Conservation (phyloP, 2,888 invertebrate species). For the Raillietiella orientalis region DNA sequence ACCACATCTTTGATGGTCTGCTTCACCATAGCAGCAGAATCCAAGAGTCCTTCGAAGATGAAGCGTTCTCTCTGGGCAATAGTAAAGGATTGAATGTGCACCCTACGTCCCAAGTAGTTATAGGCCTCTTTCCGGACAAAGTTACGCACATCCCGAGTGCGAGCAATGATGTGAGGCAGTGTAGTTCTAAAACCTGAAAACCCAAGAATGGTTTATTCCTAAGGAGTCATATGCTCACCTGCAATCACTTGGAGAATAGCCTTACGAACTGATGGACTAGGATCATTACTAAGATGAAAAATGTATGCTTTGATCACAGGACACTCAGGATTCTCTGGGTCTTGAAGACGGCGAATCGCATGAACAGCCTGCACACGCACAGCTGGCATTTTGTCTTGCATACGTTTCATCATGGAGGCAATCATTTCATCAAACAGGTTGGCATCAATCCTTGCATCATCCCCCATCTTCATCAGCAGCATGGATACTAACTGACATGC, state of each 20-base stretch:
- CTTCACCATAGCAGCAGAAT: slow-evolving; percentile 19
- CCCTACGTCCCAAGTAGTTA: slow-evolving; percentile 16
- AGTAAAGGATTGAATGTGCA: slow-evolving; percentile 22
- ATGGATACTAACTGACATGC: slow-evolving; percentile 43
- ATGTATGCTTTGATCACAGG: slow-evolving; percentile 34
- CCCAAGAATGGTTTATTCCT: too few species aligned
- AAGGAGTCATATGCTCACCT: too few species aligned
- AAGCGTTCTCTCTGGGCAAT: slow-evolving; percentile 27
- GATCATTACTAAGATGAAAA: slow-evolving; percentile 36
- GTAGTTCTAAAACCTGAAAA: slow-evolving; percentile 31
- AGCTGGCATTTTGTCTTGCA: slow-evolving; percentile 31
- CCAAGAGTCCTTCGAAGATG: slow-evolving; percentile 25
- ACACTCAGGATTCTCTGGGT: slow-evolving; percentile 36
- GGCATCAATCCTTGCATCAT: slow-evolving; percentile 40
- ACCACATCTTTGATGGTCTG: neutral
- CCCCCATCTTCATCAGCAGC: slow-evolving; percentile 34
- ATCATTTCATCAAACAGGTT: slow-evolving; percentile 26
- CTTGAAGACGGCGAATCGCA: slow-evolving; percentile 43
- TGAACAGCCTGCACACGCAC: slow-evolving; percentile 46
- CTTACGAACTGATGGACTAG: slow-evolving; percentile 32
- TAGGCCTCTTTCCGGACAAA: slow-evolving; percentile 29
- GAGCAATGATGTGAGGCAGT: slow-evolving; percentile 29
- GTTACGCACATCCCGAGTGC: slow-evolving; percentile 41
- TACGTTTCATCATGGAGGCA: neutral
- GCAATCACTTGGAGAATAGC: slow-evolving; percentile 38